Conservation (phyloP, 2,888 invertebrate species). For the Drosophila maculinotata region DNA sequence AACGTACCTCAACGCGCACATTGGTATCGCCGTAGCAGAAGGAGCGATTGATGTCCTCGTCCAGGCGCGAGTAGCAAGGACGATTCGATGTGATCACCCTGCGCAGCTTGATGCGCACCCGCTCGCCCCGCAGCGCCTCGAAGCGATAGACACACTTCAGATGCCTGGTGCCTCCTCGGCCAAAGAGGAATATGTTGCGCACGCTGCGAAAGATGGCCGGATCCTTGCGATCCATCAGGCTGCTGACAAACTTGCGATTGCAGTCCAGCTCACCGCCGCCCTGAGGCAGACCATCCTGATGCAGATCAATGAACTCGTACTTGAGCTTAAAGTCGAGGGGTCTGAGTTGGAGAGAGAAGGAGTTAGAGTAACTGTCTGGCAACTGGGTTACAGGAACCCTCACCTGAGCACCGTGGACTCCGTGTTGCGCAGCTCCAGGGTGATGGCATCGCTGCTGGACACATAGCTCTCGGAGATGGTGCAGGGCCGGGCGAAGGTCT, state of each 20-base stretch:
- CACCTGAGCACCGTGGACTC: conserved; percentile 94
- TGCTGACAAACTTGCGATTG: conserved; percentile 91
- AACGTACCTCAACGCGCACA: conserved; percentile 87
- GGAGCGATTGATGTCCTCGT: conserved; percentile 89
- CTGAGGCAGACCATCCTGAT: conserved; percentile 93
- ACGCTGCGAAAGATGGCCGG: conserved; percentile 93
- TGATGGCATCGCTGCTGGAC: conserved; percentile 92
- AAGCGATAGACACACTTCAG: conserved; percentile 95
- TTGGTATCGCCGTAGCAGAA: conserved; percentile 90
- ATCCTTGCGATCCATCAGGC: conserved; percentile 86
- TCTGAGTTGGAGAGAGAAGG: conserved; percentile 84
- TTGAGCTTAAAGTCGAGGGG: conserved; percentile 93
- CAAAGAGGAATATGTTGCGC: conserved; percentile 93
- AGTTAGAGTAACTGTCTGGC: too few species aligned
- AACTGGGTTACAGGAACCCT: conserved; percentile 68
- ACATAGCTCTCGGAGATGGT: conserved; percentile 93
- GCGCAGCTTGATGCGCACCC: conserved; percentile 91
- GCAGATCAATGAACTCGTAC: conserved; percentile 95
- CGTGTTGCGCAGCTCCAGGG: conserved; percentile 91
- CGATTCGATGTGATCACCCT: conserved; percentile 89
- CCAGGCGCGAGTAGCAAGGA: conserved; percentile 83
- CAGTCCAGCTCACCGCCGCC: conserved; percentile 89
- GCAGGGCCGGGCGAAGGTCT: conserved; percentile 89
- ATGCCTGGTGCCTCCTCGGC: conserved; percentile 93
- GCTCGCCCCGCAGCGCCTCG: conserved; percentile 93